Evolutionary conservation across 2,113 vertebrate genomes (phyloP).

Genomic region (Sebastes fasciatus): DNA sequence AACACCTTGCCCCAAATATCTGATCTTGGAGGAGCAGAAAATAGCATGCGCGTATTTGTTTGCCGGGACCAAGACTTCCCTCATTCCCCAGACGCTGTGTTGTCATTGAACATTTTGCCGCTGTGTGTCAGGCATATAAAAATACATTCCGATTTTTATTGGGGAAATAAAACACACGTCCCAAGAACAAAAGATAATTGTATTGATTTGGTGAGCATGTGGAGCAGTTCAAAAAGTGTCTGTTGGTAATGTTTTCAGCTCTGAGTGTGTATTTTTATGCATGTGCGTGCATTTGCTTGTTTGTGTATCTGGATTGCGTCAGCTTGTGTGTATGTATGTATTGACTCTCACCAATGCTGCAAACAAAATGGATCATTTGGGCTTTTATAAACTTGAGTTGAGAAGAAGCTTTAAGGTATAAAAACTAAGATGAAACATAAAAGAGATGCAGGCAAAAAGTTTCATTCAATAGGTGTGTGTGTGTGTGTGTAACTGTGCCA

Average conservation of each 20-base stretch:
- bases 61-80: slow-evolving; percentile 75
- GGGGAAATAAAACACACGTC: slow-evolving; percentile 64
- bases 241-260: slow-evolving; percentile 62
- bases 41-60: slow-evolving; percentile 81
- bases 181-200: slow-evolving; percentile 80
- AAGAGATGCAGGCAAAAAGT: slow-evolving; percentile 5
- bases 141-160: slow-evolving; percentile 79
- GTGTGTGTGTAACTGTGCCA: neutral
- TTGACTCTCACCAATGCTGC: slow-evolving; percentile 39
- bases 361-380: slow-evolving; percentile 35
- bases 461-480: slow-evolving; percentile 1
- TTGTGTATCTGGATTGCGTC: slow-evolving; percentile 32
- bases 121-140: slow-evolving; percentile 71
- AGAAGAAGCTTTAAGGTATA: slow-evolving; percentile 36
- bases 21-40: slow-evolving; percentile 82
- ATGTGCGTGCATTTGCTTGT: slow-evolving; percentile 23
- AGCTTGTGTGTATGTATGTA: slow-evolving; percentile 12
- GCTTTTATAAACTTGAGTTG: slow-evolving; percentile 37
- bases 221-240: slow-evolving; percentile 54
- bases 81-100: slow-evolving; percentile 73
- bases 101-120: slow-evolving; percentile 81
- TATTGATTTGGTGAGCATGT: slow-evolving; percentile 76
- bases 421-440: slow-evolving; percentile 36
- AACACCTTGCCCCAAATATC: slow-evolving; percentile 86
- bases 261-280: slow-evolving; percentile 36